phyloP scores from a whole-genome alignment of 2,888 invertebrate species.

The Eretmocerus hayati region DNA sequence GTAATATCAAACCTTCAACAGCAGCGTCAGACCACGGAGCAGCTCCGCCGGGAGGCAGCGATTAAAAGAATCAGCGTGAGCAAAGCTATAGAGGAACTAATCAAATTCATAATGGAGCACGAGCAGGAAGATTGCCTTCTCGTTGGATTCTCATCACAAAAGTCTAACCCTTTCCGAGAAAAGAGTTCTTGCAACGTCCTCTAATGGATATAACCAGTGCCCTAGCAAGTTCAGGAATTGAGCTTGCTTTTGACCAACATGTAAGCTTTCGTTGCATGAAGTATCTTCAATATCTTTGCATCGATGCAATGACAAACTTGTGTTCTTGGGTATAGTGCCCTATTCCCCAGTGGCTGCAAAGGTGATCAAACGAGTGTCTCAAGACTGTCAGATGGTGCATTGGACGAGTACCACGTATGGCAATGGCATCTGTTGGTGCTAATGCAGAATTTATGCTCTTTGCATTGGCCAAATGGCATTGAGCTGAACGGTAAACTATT shows the following conservation, averaged over 20 bases:
- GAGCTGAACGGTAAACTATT: too few relatives aligned
- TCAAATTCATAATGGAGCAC: constrained; percentile 84
- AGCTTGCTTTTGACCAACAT: constrained; percentile 12
- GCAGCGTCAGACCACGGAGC: constrained; percentile 88
- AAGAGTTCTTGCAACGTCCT: constrained; percentile 82
- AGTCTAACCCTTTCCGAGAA: constrained; percentile 92
- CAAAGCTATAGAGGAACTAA: constrained; percentile 85
- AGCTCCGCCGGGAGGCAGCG: constrained; percentile 84
- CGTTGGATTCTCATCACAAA: constrained; percentile 88
- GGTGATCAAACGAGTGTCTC: too few relatives aligned
- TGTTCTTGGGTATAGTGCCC: too few relatives aligned
- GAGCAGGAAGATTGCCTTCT: constrained; percentile 89
- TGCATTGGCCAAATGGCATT: too few relatives aligned
- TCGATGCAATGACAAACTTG: too few relatives aligned
- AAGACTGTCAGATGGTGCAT: too few relatives aligned
- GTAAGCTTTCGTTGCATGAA: too few relatives aligned
- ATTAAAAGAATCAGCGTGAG: constrained; percentile 79
- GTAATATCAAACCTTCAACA: constrained; percentile 91
- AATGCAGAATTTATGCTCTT: too few relatives aligned
- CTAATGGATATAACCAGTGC: constrained; percentile 49
- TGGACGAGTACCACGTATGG: too few relatives aligned
- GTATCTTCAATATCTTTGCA: too few relatives aligned
- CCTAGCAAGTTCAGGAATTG: neutral
- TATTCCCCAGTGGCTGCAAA: too few relatives aligned
- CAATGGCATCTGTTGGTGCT: too few relatives aligned